Evolutionary conservation across 2,888 invertebrate species (phyloP).

Genomic region (Agrotis exclamationis): DNA sequence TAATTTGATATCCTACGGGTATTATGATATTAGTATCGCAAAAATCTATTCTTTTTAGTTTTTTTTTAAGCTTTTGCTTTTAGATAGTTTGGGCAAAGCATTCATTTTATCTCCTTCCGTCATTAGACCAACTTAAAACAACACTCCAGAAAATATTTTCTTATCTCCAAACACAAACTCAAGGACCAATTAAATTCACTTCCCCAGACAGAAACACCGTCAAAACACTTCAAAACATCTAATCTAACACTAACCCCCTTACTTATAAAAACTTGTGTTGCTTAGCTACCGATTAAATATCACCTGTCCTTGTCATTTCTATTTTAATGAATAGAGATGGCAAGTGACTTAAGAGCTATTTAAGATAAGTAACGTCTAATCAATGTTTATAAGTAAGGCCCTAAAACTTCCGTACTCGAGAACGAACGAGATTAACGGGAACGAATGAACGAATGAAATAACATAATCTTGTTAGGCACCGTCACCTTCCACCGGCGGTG

Average conservation of each 20-base stretch:
- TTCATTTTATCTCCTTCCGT: background rate
- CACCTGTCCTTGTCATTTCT: too few species aligned
- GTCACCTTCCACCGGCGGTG: slow-evolving; percentile 78
- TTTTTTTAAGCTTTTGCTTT: background rate
- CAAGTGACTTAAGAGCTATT: too few species aligned
- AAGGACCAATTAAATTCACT: slow-evolving; percentile 42
- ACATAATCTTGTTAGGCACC: slow-evolving; percentile 75
- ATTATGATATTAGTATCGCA: background rate
- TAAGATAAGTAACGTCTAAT: too few species aligned
- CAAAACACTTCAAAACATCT: slow-evolving; percentile 50
- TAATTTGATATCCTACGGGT: background rate
- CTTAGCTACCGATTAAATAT: too few species aligned
- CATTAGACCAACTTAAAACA: slow-evolving; percentile 9
- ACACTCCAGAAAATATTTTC: slow-evolving; percentile 3
- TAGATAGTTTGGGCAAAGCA: background rate
- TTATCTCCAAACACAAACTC: slow-evolving; percentile 24
- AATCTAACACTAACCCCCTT: slow-evolving; percentile 62
- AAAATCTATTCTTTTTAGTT: background rate
- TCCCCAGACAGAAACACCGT: slow-evolving; percentile 40
- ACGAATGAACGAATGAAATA: slow-evolving; percentile 70
- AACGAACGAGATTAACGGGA: slow-evolving; percentile 61
- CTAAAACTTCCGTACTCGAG: slow-evolving; percentile 53
- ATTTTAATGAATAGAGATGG: too few species aligned
- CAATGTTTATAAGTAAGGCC: too few species aligned
- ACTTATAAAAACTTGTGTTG: too few species aligned